phyloP scores from a whole-genome alignment of 2,113 vertebrate species.

The Pipa parva region DNA sequence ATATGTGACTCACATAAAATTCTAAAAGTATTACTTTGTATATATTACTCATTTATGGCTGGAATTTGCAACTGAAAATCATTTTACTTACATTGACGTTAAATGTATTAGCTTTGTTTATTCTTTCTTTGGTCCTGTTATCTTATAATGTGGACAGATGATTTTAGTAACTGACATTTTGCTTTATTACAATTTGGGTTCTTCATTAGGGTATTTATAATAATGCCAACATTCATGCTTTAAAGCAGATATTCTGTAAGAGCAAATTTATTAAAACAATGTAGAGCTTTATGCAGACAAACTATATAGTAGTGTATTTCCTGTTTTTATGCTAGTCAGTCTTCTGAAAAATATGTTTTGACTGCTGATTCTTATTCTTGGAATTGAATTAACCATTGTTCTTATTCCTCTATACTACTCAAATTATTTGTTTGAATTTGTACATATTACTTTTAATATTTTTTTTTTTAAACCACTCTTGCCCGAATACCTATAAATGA shows the following conservation, averaged over 20 bases:
- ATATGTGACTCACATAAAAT: constrained; percentile 9
- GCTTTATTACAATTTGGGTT: neutral
- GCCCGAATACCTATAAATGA: too few relatives aligned
- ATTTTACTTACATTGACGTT: constrained; percentile 9
- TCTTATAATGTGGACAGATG: neutral
- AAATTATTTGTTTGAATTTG: too few relatives aligned
- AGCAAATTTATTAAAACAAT: too few relatives aligned
- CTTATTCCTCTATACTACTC: too few relatives aligned
- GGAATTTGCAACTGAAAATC: neutral
- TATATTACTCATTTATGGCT: neutral
- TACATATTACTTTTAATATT: too few relatives aligned
- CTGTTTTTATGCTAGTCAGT: too few relatives aligned
- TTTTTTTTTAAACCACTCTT: too few relatives aligned
- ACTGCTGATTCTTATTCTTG: too few relatives aligned
- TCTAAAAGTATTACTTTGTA: constrained; percentile 3
- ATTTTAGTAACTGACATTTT: neutral
- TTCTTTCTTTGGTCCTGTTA: neutral
- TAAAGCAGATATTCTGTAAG: constrained; percentile 2
- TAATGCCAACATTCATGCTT: neutral
- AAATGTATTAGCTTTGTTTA: constrained; percentile 15
- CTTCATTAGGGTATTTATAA: neutral
- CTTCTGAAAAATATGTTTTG: too few relatives aligned
- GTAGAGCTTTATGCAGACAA: too few relatives aligned
- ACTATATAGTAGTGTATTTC: too few relatives aligned
- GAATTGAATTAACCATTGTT: too few relatives aligned